Base-by-base conservation (phyloP, 2,888 invertebrate genomes). In the Habrosyne pyritoides region DNA sequence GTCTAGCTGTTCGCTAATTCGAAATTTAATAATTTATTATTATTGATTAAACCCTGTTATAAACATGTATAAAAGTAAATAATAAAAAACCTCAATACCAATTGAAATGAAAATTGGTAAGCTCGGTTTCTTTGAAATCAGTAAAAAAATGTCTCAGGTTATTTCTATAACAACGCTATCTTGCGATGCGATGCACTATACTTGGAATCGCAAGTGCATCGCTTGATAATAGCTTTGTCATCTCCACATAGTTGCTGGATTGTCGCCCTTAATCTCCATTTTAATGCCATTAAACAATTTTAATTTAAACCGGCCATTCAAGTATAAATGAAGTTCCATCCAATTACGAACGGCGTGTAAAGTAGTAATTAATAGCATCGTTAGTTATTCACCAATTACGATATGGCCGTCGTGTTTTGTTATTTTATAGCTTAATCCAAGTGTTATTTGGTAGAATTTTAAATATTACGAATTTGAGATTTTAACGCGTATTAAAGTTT, bases 211-310 rank as follows among this genome's bases (percentile, higher is more conserved):
- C 14, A 14, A 14, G n/a, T 2, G 33, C 3, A 36, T 36, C 36
- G 36, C 36, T 14, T 36, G 3, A n/a, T 36, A n/a, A 10, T 36
- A n/a, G 36, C 14, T 14, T 14, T 14, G 36, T 14, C 14, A 14
- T 36, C 6, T 10, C 12, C 12, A n/a, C n/a, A 36, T 36, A n/a
- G 14, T 14, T 36, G 7, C n/a, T 36, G 36, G 36, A 3, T 3
- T 18, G 36, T 18, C 36, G 14, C 14, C 18, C 36, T 18, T 42
- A 42, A 42, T 42, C 7, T 8, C 18, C 8, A 6, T 42, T 42
- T 42, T 42, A 18, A 42, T n/a, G 18, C 42, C 42, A 42, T 42
- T 42, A 42, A 42, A 42, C 42, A 42, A 42, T 42, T 42, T 42
- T 42, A 42, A 42, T 42, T 42, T 18, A 7, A 42, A 12, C 42